phyloP scores from a whole-genome alignment of 1,140 invertebrate species.

The silkworm (Bombyx mori) region DNA sequence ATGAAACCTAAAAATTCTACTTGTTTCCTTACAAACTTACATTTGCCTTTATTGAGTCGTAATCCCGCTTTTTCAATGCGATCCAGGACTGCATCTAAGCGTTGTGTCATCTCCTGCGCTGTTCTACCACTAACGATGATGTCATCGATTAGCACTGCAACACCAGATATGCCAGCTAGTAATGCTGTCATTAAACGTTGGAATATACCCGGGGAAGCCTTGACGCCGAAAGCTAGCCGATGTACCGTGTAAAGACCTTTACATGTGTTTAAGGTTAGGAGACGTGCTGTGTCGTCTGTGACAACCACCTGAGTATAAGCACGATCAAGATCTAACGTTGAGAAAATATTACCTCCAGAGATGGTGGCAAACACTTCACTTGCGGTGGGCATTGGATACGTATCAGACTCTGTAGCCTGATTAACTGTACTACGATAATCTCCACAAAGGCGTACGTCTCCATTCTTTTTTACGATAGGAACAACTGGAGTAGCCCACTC shows the following conservation, averaged over 20 bases:
- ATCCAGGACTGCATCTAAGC: too few species aligned
- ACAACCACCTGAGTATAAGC: constrained; percentile 27
- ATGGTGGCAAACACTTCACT: constrained; percentile 37
- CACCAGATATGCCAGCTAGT: constrained; percentile 27
- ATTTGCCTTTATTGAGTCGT: too few species aligned
- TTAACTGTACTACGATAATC: constrained; percentile 30
- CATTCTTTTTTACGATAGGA: constrained; percentile 21
- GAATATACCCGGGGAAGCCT: constrained; percentile 43
- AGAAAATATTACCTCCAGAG: constrained; percentile 20
- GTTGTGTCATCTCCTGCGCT: constrained; percentile 19
- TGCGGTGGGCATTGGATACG: not conserved
- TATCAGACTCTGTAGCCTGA: constrained; percentile 30
- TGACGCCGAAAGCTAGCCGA: constrained; percentile 63
- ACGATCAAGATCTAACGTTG: too few species aligned
- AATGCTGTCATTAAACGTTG: constrained; percentile 18
- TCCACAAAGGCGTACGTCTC: constrained; percentile 23
- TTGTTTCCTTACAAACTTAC: too few species aligned
- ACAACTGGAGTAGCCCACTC: constrained; percentile 30
- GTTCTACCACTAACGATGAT: constrained; percentile 31
- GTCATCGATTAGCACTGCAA: constrained; percentile 30
- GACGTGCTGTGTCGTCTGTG: too few species aligned
- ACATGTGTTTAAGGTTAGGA: too few species aligned
- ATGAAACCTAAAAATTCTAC: too few species aligned
- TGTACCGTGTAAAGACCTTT: constrained; percentile 48
- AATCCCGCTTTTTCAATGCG: too few species aligned